Base-by-base conservation (phyloP, 2,888 invertebrate genomes). In the Eumerus sabulonum region DNA sequence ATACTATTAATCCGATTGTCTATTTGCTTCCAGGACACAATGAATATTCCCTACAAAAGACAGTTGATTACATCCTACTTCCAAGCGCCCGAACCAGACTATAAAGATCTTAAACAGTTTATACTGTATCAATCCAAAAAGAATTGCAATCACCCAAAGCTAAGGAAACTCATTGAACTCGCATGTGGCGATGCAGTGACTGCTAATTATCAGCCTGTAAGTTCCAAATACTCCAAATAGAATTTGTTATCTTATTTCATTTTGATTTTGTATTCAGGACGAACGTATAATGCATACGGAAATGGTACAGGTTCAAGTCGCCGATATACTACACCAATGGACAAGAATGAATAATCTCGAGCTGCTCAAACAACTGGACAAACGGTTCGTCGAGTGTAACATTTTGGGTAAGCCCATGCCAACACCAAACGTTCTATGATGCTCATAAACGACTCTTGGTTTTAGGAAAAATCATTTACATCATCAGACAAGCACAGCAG, bases 291-390 rank as follows among this genome's bases (percentile, higher is more conserved):
- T 50, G 45, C 42, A 81, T 19, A 72, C 79, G n/a, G 84, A 85
- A 83, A 83, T 84, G 82, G 85, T 88, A 64, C 83, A 86, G 1
- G 84, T 89, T 2, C 86, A 84, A 82, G 86, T 86, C 12, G 81
- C 82, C 35, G 87, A 88, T 57, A 86, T 89, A 44, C 71, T 89
- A 72, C 84, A 85, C 45, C 84, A 85, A 62, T 89, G 89, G 89
- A 82, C 83, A 59, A 85, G 84, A 40, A 85, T 84, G 73, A 87
- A 85, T 76, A 85, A 88, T 85, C 85, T 89, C 74, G 83, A 83
- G 57, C 82, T 84, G 71, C 83, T 87, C 18, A 86, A 85, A 60
- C 84, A 85, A 77, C 82, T 87, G 82, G 86, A 87, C 82, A 86
- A 84, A 54, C 85, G 86, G 66, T 88, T 87, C 82, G 84, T 85